Conservation (phyloP, 2,888 invertebrate species). For the Parapristionchus giblindavisi region DNA sequence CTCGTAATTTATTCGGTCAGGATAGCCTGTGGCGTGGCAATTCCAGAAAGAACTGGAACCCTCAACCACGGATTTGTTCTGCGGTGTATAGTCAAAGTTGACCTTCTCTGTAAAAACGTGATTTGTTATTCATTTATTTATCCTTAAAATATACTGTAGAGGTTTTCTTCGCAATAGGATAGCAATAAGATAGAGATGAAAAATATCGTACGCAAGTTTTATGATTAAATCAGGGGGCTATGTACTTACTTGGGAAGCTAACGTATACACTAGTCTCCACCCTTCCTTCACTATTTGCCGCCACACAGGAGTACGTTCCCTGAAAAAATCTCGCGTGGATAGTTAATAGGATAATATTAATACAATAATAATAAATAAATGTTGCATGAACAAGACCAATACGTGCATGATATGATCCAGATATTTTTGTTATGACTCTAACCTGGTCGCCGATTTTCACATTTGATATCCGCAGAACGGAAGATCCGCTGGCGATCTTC, state of each 20-base stretch:
- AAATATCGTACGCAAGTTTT: background rate
- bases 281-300: slow-evolving; percentile 62
- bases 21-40: slow-evolving; percentile 64
- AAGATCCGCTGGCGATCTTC: slow-evolving; percentile 17
- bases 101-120: slow-evolving; percentile 26
- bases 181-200: background rate
- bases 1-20: slow-evolving; percentile 54
- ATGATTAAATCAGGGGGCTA: no score
- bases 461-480: background rate
- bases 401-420: no score
- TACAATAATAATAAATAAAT: no score
- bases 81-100: slow-evolving; percentile 48
- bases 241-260: slow-evolving; percentile 60
- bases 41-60: slow-evolving; percentile 65
- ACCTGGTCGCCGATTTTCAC: slow-evolving; percentile 26
- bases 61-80: slow-evolving; percentile 64
- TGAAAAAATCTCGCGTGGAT: no score
- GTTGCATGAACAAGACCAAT: no score
- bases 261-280: slow-evolving; percentile 48
- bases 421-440: background rate
- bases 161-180: background rate
- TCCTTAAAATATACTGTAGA: background rate
- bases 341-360: no score
- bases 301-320: slow-evolving; percentile 62
- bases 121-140: background rate